Base-by-base conservation (phyloP, 2,888 invertebrate species). In the Tiphia femorata region DNA sequence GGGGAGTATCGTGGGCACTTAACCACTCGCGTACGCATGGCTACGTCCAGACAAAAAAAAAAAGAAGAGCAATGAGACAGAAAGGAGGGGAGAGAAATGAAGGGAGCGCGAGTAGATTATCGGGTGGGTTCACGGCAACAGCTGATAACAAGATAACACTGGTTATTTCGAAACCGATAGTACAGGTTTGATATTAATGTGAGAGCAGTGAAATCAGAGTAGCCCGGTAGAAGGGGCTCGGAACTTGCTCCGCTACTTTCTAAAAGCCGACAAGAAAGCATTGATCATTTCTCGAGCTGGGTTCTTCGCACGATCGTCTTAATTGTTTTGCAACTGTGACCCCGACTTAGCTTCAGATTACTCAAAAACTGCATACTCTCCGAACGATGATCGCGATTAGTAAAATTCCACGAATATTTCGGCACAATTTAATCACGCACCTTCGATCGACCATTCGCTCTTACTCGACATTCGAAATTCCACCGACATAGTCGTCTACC, bases 241-340 rank as follows among this genome's bases (percentile, higher is more conserved):
- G 57, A 75, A 76, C 64, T 70, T 59, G 73, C 44, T 67, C 65
- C 47, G 67, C 72, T 62, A 72, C 76, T 76, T 77, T 77, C 77
- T 73, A 75, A 69, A 63, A 52, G 64, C 47, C 58, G 51, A 33
- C 67, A 68, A 58, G 67, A 68, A 67, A 73, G 52, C 49, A 55
- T 46, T 5, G 54, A 33, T 48, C 8, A n/a, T 23, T 20, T 48
- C 10, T 7, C 21, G 2, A 6, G 21, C 12, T 20, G 23, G n/a
- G 12, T 20, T 23, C 41, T 8, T 14, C 17, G 19, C 1, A 12
- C 16, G n/a, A 37, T 16, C 20, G 10, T 44, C 25, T 20, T 46
- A 7, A 19, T 46, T 33, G 16, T 4, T n/a, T 19, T 12, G 17
- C 17, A 14, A 33, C 29, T 33, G 16, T 33, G 21, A 44, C 30